Conservation (phyloP, 2,113 vertebrate species). For the zebrafish (Danio rerio) region GRCz12tu NC_133188.1:56119501-56120000, state of each 20-base stretch:
- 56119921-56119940: not conserved
- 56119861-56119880: not conserved
- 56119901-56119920: not conserved
- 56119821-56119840: constrained; percentile 11
- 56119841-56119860: not conserved
- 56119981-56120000: too few relatives aligned
- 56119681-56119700: too few relatives aligned
- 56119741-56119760: not conserved
- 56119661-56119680: too few relatives aligned
- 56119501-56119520: too few relatives aligned
- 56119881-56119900: not conserved
- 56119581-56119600: too few relatives aligned
- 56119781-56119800: not conserved
- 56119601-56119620: too few relatives aligned
- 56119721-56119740: not conserved
- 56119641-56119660: too few relatives aligned
- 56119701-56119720: too few relatives aligned
- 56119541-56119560: too few relatives aligned
- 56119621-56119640: too few relatives aligned
- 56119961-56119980: not conserved
- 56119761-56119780: not conserved
- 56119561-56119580: too few relatives aligned
- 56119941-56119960: not conserved
- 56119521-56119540: too few relatives aligned
- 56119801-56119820: constrained; percentile 16